phyloP scores from a whole-genome alignment of 2,888 invertebrate genomes.

The Cantharis nigra region DNA sequence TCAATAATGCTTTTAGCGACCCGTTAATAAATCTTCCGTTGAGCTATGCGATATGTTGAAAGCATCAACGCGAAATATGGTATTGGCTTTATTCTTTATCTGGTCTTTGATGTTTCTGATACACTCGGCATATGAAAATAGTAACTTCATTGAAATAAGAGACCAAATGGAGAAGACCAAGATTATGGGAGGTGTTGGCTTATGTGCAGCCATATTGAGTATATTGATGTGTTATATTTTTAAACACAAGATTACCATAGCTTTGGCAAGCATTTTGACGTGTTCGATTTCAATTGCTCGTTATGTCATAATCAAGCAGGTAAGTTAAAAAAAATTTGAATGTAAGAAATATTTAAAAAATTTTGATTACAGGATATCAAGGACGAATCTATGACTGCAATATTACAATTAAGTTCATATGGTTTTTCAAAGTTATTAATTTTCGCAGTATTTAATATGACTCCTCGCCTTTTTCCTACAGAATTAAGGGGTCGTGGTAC shows the following conservation, averaged over 20 bases:
- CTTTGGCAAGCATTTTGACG: neutral
- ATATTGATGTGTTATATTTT: neutral
- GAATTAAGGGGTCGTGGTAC: conserved; percentile 2
- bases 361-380: neutral
- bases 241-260: neutral
- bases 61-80: neutral
- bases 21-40: neutral
- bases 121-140: neutral
- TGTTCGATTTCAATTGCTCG: neutral
- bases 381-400: neutral
- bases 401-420: neutral
- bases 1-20: neutral
- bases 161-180: neutral
- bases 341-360: too few relatives aligned
- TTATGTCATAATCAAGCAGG: neutral
- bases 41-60: neutral
- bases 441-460: conserved; percentile 1
- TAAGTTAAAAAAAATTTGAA: neutral
- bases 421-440: neutral
- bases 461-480: conserved; percentile 42
- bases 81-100: neutral
- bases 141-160: neutral
- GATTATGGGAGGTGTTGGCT: neutral
- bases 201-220: neutral
- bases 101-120: neutral